phyloP scores from a whole-genome alignment of 2,113 vertebrate species.

The Oceanites oceanicus region DNA sequence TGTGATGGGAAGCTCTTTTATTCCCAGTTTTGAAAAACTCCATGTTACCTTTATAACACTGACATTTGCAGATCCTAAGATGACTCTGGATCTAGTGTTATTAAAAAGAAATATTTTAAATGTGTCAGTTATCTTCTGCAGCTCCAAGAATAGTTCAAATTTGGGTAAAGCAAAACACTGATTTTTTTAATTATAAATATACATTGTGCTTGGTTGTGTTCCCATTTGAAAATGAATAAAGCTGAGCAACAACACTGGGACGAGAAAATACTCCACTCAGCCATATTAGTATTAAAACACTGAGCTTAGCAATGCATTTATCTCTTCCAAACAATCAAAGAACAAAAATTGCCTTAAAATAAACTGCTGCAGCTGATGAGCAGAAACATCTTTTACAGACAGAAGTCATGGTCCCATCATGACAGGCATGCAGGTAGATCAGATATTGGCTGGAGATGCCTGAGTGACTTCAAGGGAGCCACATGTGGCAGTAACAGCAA shows the following conservation, averaged over 20 bases:
- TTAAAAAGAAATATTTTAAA: not conserved
- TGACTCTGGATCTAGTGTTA: not conserved
- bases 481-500: not conserved
- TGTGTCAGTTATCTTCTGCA: not conserved
- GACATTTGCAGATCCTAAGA: too few relatives aligned
- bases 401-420: not conserved
- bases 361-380: not conserved
- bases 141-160: not conserved
- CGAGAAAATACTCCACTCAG: not conserved
- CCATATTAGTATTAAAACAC: not conserved
- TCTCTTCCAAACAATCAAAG: not conserved
- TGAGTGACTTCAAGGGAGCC: not conserved
- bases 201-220: not conserved
- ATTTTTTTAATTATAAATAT: not conserved
- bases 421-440: not conserved
- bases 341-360: not conserved
- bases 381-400: not conserved
- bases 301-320: not conserved
- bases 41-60: not conserved
- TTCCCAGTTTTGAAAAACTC: not conserved
- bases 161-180: fast-evolving
- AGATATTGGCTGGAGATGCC: too few relatives aligned
- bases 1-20: not conserved
- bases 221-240: not conserved
- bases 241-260: not conserved